Percentiles rank a stretch among this genome's conserved stretches.
phyloP scores from a whole-genome alignment of 2,797 vertebrate species.

The Sternotherus odoratus region DNA sequence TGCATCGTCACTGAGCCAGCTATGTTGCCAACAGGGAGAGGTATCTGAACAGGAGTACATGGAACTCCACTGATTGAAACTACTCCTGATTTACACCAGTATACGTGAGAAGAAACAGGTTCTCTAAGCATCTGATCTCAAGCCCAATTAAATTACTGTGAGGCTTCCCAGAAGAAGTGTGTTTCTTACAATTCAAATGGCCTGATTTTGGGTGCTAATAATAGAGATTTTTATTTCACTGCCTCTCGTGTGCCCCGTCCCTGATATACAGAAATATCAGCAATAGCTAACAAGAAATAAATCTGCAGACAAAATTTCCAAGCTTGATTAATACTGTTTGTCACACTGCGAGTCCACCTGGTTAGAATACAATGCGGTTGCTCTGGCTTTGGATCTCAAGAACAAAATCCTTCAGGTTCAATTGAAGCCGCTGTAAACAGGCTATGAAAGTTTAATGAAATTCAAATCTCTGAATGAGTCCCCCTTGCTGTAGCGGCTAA shows the following conservation, averaged over 20 bases:
- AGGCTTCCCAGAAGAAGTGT: background rate
- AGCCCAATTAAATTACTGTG: background rate
- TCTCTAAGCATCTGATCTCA: background rate
- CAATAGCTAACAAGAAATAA: constrained; percentile 12
- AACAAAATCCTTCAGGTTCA: constrained; percentile 35
- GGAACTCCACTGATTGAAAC: background rate
- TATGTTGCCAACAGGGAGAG: background rate
- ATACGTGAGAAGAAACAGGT: background rate
- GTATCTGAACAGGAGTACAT: background rate
- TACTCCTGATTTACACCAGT: background rate
- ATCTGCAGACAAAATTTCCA: constrained; percentile 53
- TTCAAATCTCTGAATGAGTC: constrained; percentile 71
- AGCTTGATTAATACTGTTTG: constrained; percentile 59
- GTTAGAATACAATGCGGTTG: background rate
- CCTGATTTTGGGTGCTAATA: background rate
- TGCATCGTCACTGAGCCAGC: background rate
- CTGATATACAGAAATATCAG: constrained; percentile 30
- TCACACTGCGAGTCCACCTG: constrained; percentile 30
- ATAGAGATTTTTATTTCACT: constrained; percentile 13
- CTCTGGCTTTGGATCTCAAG: background rate
- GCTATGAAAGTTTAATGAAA: constrained; percentile 74
- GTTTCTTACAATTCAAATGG: background rate
- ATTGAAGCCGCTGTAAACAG: constrained; percentile 67
- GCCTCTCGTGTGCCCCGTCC: background rate
- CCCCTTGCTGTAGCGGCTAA: constrained; percentile 50